Conservation (phyloP, 2,888 invertebrate genomes). For the Phengaris alcon region DNA sequence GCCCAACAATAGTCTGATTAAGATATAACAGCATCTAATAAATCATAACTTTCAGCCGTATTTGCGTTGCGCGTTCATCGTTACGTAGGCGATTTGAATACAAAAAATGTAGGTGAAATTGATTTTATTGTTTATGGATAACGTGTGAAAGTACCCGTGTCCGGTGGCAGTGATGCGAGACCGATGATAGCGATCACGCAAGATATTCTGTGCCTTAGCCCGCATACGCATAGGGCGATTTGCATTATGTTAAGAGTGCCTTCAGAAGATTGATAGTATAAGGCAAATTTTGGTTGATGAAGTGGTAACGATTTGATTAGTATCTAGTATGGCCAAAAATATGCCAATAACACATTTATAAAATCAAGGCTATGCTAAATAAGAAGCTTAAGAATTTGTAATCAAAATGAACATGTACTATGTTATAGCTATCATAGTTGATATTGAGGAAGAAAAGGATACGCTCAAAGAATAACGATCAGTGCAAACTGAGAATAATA, state of each 20-base stretch:
- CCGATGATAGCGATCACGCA: slow-evolving; percentile 55
- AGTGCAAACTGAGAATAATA: background rate
- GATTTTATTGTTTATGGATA: slow-evolving; percentile 48
- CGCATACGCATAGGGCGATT: slow-evolving; percentile 1
- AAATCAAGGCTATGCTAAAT: too few species aligned
- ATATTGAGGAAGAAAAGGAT: background rate
- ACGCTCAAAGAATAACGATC: background rate
- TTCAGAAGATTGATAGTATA: background rate
- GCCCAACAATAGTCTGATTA: slow-evolving; percentile 3
- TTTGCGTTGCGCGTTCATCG: background rate
- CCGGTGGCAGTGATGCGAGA: slow-evolving; percentile 55
- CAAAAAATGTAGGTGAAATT: slow-evolving; percentile 60
- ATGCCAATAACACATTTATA: too few species aligned
- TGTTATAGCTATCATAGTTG: too few species aligned
- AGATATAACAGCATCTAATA: background rate
- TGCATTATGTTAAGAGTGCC: background rate
- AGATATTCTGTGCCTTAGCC: slow-evolving; percentile 40
- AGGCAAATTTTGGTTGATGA: background rate
- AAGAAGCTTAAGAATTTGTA: too few species aligned
- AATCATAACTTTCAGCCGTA: slow-evolving; percentile 18
- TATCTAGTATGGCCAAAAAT: background rate
- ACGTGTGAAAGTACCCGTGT: slow-evolving; percentile 66
- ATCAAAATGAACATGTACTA: too few species aligned
- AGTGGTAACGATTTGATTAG: background rate
- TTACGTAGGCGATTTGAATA: slow-evolving; percentile 39